Evolutionary conservation across 1,140 invertebrate genomes (phyloP).

Genomic region (Lordiphosa mommai): DNA sequence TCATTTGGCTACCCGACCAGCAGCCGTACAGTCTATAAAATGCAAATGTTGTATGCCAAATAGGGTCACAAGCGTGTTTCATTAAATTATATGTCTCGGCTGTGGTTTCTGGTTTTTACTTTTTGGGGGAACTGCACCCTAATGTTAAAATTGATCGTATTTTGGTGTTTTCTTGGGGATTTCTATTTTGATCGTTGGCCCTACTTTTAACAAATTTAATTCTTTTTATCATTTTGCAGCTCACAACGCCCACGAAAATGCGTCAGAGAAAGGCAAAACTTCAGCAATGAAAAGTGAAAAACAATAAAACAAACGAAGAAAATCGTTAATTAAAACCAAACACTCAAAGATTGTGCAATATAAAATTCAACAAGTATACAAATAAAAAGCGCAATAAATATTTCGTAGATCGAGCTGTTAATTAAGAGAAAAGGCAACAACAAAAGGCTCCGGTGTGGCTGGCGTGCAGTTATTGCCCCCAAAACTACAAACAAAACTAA

Average conservation of each 20-base stretch:
- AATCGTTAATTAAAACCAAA: constrained; percentile 29
- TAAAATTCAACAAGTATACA: constrained; percentile 20
- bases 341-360: constrained; percentile 45
- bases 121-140: constrained; percentile 3
- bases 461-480: constrained; percentile 39
- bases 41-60: constrained; percentile 49
- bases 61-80: constrained; percentile 38
- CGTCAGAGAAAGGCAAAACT: constrained; percentile 19
- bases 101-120: constrained; percentile 3
- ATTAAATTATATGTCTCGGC: constrained; percentile 33
- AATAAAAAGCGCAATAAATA: constrained; percentile 33
- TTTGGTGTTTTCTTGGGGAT: constrained; percentile 14
- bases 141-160: constrained; percentile 37
- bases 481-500: constrained; percentile 20
- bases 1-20: constrained; percentile 22
- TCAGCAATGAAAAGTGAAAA: constrained; percentile 52
- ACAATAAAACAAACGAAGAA: constrained; percentile 33
- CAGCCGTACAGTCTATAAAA: constrained; percentile 27
- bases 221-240: constrained; percentile 38
- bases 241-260: constrained; percentile 47
- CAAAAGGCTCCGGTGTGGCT: constrained; percentile 17
- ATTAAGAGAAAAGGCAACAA: constrained; percentile 2
- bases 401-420: constrained; percentile 20
- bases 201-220: constrained; percentile 38
- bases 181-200: constrained; percentile 47